Percentiles rank a stretch among this genome's conserved stretches.
Evolutionary conservation across 2,113 vertebrate species (phyloP).

Genomic region (Myotis yumanensis): DNA sequence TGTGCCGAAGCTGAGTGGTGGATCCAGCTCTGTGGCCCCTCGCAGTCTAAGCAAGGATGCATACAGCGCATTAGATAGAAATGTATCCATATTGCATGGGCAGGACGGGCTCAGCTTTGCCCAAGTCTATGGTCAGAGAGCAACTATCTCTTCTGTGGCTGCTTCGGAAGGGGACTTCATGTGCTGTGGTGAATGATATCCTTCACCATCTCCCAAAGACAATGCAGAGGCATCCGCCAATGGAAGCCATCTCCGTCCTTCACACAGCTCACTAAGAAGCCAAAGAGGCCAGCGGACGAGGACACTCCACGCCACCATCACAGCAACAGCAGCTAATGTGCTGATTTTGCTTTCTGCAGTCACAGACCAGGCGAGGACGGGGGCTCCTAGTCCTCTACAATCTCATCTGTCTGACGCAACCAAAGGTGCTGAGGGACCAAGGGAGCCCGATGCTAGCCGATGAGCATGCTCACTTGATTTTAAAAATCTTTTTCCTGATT

Average conservation of each 20-base stretch:
- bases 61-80: neutral
- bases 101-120: neutral
- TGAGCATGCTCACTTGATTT: neutral
- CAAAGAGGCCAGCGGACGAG: neutral
- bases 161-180: neutral
- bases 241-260: neutral
- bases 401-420: neutral
- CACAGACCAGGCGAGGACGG: neutral
- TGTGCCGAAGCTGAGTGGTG: neutral
- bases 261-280: neutral
- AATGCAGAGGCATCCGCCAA: neutral
- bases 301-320: neutral
- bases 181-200: neutral
- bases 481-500: neutral
- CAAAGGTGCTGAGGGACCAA: neutral
- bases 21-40: neutral
- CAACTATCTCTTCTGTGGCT: neutral
- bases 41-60: neutral
- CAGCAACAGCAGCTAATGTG: neutral
- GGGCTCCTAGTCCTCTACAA: neutral
- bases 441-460: neutral
- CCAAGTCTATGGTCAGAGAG: neutral
- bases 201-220: neutral
- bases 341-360: neutral
- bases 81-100: rapidly evolving